Evolutionary conservation across 2,113 vertebrate genomes (phyloP).

Genomic region (Paramormyrops kingsleyae): DNA sequence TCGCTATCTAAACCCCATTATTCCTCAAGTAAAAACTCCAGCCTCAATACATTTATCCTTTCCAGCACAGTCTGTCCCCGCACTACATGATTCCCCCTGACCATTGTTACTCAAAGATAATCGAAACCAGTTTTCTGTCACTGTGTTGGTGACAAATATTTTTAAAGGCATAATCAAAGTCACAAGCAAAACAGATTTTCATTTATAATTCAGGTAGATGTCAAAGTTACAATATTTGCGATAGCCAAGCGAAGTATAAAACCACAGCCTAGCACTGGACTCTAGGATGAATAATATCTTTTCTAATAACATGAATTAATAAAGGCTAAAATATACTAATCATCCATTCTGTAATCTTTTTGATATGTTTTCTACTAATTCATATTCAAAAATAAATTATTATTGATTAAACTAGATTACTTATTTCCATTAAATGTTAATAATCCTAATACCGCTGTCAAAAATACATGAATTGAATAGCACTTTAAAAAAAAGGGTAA

Average conservation of each 20-base stretch:
- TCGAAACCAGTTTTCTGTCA: neutral
- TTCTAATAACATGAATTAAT: neutral
- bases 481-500: slow-evolving; percentile 67
- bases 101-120: neutral
- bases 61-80: neutral
- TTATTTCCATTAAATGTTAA: neutral
- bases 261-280: neutral
- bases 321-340: neutral
- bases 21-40: neutral
- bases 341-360: neutral
- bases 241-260: neutral
- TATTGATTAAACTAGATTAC: neutral
- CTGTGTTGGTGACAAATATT: neutral
- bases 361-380: neutral
- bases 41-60: neutral
- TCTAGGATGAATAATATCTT: neutral
- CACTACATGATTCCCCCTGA: neutral
- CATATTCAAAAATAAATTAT: neutral
- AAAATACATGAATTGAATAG: slow-evolving; percentile 48
- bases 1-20: neutral
- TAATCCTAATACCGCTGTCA: neutral
- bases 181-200: neutral
- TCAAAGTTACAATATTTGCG: neutral
- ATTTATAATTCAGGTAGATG: neutral
- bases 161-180: neutral